A percentile compares a stretch with the other conserved stretches of the same genome.
Evolutionary conservation across 1,140 invertebrate genomes (phyloP).

Genomic region (Dinoponera quadriceps): DNA sequence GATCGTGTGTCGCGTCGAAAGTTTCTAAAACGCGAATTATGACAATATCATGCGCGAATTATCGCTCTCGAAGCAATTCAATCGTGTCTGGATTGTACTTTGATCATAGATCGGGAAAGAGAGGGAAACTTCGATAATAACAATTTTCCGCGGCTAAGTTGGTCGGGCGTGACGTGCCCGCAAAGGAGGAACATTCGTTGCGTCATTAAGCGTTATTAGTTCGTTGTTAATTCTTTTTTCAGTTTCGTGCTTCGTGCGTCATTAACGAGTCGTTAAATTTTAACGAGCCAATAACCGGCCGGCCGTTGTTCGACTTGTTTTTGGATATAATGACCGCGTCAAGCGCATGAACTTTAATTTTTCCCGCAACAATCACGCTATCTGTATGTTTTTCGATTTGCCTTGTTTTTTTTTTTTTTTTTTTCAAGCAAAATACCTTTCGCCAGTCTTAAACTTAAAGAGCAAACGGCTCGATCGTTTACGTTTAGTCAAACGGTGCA

Average conservation of each 20-base stretch:
- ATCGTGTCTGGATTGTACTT: not conserved
- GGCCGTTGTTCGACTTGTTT: not conserved
- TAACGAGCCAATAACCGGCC: constrained; percentile 23
- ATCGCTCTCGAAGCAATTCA: not conserved
- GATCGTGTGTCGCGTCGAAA: no score
- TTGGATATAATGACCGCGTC: not conserved
- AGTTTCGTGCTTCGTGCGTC: not conserved
- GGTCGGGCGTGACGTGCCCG: not conserved
- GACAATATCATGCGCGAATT: not conserved
- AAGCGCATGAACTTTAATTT: not conserved
- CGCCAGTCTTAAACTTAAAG: no score
- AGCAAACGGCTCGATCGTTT: no score
- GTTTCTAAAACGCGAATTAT: not conserved
- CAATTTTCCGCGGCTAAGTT: not conserved
- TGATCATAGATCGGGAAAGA: no score
- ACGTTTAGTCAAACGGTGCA: no score
- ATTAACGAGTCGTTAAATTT: constrained; percentile 32
- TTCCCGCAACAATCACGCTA: not conserved
- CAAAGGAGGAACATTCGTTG: not conserved
- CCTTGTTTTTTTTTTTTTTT: no score
- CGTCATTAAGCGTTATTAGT: constrained; percentile 31
- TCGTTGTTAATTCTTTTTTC: constrained; percentile 28
- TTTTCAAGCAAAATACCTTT: not conserved
- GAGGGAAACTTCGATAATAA: no score
- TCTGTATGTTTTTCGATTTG: not conserved